Evolutionary conservation across 2,888 invertebrate species (phyloP), one percentile per base, ranked within the genome.

Genomic region (Tromatobia lineatoria): DNA sequence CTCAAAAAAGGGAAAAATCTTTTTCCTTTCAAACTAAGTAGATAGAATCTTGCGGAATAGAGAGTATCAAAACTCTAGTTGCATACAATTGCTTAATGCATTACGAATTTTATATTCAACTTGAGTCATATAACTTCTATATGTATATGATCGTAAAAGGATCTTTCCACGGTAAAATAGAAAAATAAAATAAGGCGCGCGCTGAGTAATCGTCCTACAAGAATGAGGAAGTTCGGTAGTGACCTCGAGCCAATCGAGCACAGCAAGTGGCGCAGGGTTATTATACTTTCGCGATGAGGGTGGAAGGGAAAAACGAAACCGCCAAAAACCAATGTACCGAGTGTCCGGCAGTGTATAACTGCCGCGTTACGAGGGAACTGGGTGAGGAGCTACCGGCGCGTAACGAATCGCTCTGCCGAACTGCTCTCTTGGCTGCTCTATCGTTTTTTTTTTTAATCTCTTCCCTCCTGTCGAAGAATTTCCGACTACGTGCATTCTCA

Each of bases 331-430:
- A 76, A 52, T 69, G 80, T 70, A 69, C 29, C 74, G 42, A 75
- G 50, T 15, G 29, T 18, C 47, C 23, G n/a, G 13, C 25, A 50
- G 45, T 45, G 61, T 42, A 20, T 61, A 20, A 54, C 23, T 18
- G 57, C 8, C n/a, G 76, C 45, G 59, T 82, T 77, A 73, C 73
- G 61, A 67, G 73, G 71, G 71, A 82, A 82, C 59, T 77, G 73
- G 70, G 78, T 69, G 73, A 74, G 74, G 67, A 69, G 47, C 25
- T 57, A 69, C 29, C 82, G 79, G 34, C 70, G 74, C 74, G 79
- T 75, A 83, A 79, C 83, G 75, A 83, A 74, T 78, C 70, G 78
- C 34, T 74, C 83, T 70, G 74, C 69, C 75, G 79, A 64, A 70
- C 67, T 47, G 29, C 61, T 25, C 45, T 59, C 75, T 80, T 79